Base-by-base conservation (phyloP, 2,113 vertebrate genomes). In the Pipa parva region DNA sequence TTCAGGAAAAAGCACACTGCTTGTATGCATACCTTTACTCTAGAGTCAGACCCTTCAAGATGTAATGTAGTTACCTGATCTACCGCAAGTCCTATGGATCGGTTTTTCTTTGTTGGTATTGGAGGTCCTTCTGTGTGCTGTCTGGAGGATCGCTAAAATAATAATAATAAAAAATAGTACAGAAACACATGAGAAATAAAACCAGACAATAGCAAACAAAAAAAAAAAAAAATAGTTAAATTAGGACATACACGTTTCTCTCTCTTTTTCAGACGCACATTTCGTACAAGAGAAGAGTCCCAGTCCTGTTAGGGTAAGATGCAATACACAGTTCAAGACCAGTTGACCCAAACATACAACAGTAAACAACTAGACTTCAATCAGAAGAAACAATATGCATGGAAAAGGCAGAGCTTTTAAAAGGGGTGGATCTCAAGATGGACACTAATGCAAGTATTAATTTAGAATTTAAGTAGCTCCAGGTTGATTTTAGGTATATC, bases 251-350 rank as follows among this genome's bases (percentile, higher is more conserved):
- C 97, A 82, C 97, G 81, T 75, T 98, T 99, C 79, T 95, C 87
- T 72, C 94, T 88, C 71, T 92, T 99, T 80, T 95, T 95, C 63
- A 98, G 86, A 20, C 87, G 90, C 63, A 91, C 87, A 37, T 89
- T 87, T 81, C 88, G 93, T 72, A 95, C 84, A 52, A 82, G 59
- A 24, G 97, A 94, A 39, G 95, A 94, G 78, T 99, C 94, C 94
- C 95, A 99, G 69, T 97, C 95, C 97, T 99, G 79, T 27, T 73
- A 71, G n/a, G n/a, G n/a, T n/a, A n/a, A n/a, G n/a, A n/a, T n/a
- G n/a, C n/a, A n/a, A n/a, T n/a, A n/a, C n/a, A n/a, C n/a, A n/a
- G n/a, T n/a, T n/a, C n/a, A n/a, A n/a, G n/a, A n/a, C n/a, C n/a
- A n/a, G n/a, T n/a, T n/a, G n/a, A n/a, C n/a, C n/a, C n/a, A n/a